A percentile compares a stretch with the other conserved stretches of the same genome.
These are phyloP conservation scores for Ameiurus melas DNA, from an alignment of 2,113 vertebrate species.

Conservation along the genomic window DNA sequence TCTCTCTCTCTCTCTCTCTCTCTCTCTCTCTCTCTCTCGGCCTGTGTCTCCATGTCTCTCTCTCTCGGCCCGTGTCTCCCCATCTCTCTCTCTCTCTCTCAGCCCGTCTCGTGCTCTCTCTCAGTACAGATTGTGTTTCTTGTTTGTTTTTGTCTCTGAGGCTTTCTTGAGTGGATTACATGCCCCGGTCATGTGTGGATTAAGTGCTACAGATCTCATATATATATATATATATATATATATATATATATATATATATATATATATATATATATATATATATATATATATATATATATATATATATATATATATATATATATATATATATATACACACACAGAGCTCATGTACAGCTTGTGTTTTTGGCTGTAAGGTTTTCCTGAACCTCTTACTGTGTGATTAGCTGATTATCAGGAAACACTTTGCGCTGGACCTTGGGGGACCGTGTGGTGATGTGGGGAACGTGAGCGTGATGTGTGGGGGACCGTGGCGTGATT, in stretches of 20 bases:
- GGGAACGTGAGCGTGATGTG: too few relatives aligned
- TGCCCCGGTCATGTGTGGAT: slow-evolving; percentile 38
- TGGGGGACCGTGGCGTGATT: too few relatives aligned
- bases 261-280: neutral
- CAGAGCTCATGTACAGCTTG: neutral
- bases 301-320: neutral
- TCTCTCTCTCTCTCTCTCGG: too few relatives aligned
- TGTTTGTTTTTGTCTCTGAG: slow-evolving; percentile 44
- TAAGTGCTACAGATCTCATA: slow-evolving; percentile 36
- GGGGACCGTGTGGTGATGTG: too few relatives aligned
- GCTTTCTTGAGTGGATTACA: slow-evolving; percentile 24
- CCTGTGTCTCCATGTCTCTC: too few relatives aligned
- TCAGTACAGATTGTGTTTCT: slow-evolving; percentile 8
- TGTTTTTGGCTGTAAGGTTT: neutral
- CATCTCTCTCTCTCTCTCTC: too few relatives aligned
- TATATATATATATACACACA: neutral
- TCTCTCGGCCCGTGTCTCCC: too few relatives aligned
- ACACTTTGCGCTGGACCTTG: neutral
- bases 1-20: too few relatives aligned
- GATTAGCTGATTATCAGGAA: neutral
- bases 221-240: neutral
- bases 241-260: neutral
- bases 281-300: neutral
- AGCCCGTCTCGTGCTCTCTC: neutral
- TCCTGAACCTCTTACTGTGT: neutral